Base-by-base conservation (phyloP, 2,113 vertebrate genomes). In the Thunnus maccoyii region DNA sequence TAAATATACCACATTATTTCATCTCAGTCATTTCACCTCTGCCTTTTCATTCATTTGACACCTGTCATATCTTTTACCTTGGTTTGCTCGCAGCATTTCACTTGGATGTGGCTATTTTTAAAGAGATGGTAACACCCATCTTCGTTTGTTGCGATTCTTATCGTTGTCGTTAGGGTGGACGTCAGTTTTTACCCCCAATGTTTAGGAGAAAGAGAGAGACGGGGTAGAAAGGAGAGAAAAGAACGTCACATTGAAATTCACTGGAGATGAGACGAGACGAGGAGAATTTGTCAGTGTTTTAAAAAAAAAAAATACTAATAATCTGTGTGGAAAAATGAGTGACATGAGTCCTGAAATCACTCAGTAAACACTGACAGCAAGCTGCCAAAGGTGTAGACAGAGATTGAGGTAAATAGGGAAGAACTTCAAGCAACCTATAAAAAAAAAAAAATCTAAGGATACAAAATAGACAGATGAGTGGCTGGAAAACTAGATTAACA, bases 341-440 rank as follows among this genome's bases (percentile, higher is more conserved):
- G 58, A 80, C 36, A 25, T 2, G 27, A 56, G 62, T 72, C 15
- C 25, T 72, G 30, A 55, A 79, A 79, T 79, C 36, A 18, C 36
- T 56, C 54, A 65, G 27, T 65, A 55, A 65, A 75, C 44, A 65
- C 25, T 71, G 70, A 71, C 36, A 55, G 71, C 6, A 52, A 61
- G 10, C 25, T 82, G 51, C 70, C 44, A 64, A 75, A 78, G 2
- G 44, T 63, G 62, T 36, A n/a, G 64, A 55, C 16, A 32, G 36
- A 76, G 13, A 77, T 25, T 50, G 30, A 32, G 13, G 56, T 51
- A 72, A 41, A 77, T 9, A 47, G 20, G 32, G 36, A 71, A 52
- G 7, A 63, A 58, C 58, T 51, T 78, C 63, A 83, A 27, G 56
- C 68, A 62, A 27, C 15, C 74, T 11, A 47, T 72, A n/a, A 63